Percentiles rank a stretch among this genome's conserved stretches.
phyloP scores from a whole-genome alignment of 1,140 invertebrate species.

The Ruditapes philippinarum region DNA sequence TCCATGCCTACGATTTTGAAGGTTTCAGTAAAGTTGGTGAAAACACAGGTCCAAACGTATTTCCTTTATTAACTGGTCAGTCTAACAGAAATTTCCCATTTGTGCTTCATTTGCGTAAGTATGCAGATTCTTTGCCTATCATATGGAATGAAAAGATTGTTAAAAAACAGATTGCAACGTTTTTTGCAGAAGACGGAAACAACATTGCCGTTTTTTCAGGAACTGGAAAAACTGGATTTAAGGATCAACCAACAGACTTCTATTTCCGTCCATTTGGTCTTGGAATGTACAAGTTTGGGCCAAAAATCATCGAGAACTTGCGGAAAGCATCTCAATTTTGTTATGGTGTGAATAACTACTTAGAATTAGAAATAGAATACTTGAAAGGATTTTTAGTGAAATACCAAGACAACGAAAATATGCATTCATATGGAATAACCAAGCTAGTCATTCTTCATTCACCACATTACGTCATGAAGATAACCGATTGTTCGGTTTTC shows the following conservation, averaged over 20 bases:
- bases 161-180: conserved; percentile 92
- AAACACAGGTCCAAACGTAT: conserved; percentile 63
- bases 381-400: conserved; percentile 44
- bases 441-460: conserved; percentile 44
- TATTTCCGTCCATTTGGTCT: conserved; percentile 92
- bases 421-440: conserved; percentile 47
- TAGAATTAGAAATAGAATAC: conserved; percentile 44
- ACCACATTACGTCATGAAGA: conserved; percentile 32
- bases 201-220: conserved; percentile 90
- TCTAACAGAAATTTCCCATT: conserved; percentile 77
- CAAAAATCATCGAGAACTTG: conserved; percentile 29
- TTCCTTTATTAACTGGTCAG: conserved; percentile 67
- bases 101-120: conserved; percentile 73
- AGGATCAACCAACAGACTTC: conserved; percentile 93
- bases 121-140: conserved; percentile 68
- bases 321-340: background rate
- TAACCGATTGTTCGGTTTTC: conserved; percentile 72
- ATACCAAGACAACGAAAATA: conserved; percentile 40
- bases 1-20: conserved; percentile 80
- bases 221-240: conserved; percentile 92
- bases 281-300: conserved; percentile 61
- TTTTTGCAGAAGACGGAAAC: conserved; percentile 93
- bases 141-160: conserved; percentile 85
- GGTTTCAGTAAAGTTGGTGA: conserved; percentile 84
- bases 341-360: conserved; percentile 34